phyloP scores from a whole-genome alignment of 2,888 invertebrate genomes.

The Andrena marginata region DNA sequence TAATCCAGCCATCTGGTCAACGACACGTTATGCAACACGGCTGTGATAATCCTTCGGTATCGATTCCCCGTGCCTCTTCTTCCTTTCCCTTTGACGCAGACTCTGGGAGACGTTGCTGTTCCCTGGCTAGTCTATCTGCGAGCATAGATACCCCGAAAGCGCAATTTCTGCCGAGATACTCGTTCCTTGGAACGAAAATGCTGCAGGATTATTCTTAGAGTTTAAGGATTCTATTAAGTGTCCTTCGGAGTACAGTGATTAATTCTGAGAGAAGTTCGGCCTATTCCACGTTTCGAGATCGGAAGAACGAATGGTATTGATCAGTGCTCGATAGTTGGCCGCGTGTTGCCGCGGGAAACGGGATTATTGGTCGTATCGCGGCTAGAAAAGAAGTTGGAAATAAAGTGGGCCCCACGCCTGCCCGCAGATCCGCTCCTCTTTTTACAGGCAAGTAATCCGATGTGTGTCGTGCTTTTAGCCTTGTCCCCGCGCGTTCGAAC shows the following conservation, averaged over 20 bases:
- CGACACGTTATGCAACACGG: slow-evolving; percentile 72
- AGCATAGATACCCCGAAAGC: no score
- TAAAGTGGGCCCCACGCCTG: slow-evolving; percentile 15
- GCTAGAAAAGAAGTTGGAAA: slow-evolving; percentile 8
- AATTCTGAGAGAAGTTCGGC: neutral
- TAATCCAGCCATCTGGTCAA: slow-evolving; percentile 72
- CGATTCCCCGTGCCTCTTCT: slow-evolving; percentile 49
- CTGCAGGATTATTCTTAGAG: no score
- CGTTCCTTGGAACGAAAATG: no score
- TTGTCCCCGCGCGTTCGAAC: slow-evolving; percentile 62
- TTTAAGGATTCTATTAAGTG: no score
- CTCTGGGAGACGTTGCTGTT: neutral
- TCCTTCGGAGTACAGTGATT: slow-evolving; percentile 2
- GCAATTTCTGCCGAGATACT: no score
- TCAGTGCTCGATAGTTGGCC: neutral
- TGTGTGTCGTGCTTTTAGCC: slow-evolving; percentile 69
- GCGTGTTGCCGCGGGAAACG: neutral
- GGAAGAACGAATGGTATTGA: neutral
- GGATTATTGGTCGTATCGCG: slow-evolving; percentile 23
- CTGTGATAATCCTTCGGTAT: slow-evolving; percentile 59
- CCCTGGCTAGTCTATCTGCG: no score
- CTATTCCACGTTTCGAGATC: neutral
- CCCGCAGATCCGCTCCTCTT: slow-evolving; percentile 47
- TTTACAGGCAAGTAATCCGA: slow-evolving; percentile 65
- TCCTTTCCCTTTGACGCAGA: slow-evolving; percentile 14